Conservation (phyloP, 1,140 invertebrate genomes). For the Plutomurus gul region DNA sequence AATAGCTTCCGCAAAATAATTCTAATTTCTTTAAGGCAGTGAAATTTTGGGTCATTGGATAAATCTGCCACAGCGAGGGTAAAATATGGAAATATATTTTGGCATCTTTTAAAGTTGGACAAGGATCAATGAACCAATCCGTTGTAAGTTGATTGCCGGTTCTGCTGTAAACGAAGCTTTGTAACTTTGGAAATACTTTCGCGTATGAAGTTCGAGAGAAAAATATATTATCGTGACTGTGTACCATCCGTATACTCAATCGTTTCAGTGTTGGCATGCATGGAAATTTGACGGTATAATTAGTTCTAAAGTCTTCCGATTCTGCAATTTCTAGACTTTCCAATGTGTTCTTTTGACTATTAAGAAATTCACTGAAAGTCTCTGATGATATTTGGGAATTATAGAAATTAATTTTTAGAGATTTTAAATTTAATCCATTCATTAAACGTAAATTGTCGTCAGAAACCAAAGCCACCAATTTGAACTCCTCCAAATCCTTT, state of each 20-base stretch:
- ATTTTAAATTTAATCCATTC: neutral
- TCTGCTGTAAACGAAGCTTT: neutral
- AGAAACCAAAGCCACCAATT: neutral
- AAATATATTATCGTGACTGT: neutral
- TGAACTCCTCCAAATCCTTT: neutral
- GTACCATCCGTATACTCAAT: neutral
- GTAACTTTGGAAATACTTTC: neutral
- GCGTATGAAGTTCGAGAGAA: neutral
- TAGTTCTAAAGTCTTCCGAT: neutral
- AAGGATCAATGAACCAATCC: neutral
- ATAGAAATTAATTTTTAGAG: neutral
- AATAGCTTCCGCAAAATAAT: neutral
- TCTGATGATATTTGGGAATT: neutral
- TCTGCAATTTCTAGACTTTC: neutral
- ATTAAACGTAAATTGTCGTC: neutral
- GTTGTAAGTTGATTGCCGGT: neutral
- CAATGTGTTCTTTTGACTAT: neutral
- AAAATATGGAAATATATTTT: neutral
- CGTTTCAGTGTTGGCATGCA: neutral
- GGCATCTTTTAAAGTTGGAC: neutral
- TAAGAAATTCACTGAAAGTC: neutral
- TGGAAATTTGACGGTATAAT: neutral
- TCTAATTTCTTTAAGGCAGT: neutral
- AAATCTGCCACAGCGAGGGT: neutral
- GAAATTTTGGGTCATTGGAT: neutral